Base-by-base conservation (phyloP, 2,888 invertebrate species). In the Meandrusa payeni region DNA sequence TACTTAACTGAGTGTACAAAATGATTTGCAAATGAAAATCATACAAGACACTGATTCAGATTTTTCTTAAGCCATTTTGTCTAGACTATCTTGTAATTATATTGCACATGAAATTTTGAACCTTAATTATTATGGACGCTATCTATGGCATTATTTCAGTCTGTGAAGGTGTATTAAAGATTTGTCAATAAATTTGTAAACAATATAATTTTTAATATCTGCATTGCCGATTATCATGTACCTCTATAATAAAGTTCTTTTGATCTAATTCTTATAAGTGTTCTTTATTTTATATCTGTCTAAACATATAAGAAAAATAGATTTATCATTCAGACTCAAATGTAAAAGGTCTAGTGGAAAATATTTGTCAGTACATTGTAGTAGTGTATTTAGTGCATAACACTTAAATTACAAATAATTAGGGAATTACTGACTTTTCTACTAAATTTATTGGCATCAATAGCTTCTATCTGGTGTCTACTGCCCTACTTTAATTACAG, bases 191-290 rank as follows among this genome's bases (percentile, higher is more conserved):
- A 77, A 80, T 78, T 83, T 80, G 72, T 83, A 82, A 78, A 78
- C 64, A 72, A 77, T 68, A 82, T 83, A 70, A 77, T 85, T 85
- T 81, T 76, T 85, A 73, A 69, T 75, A 76, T 87, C 78, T 86
- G 85, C 86, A 87, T 86, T 86, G 86, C 86, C 85, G 86, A 85
- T 83, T 81, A 79, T 81, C 76, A 81, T 85, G 85, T 85, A 86
- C 85, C 81, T 86, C 78, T 82, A 81, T 85, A 87, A 85, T 87
- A 88, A 88, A 88, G 85, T 88, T 88, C 86, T 88, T 88, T 88
- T 88, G 87, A 87, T 88, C 88, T 87, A 77, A 56, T 61, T 48
- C 48, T 52, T 46, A 46, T 51, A 40, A 40, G 37, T 41, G 43
- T 47, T 51, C 23, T n/a, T n/a, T n/a, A n/a, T n/a, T n/a, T n/a